Evolutionary conservation across 2,888 invertebrate species (phyloP), one percentile per base, ranked within the genome.

Genomic region (Spodoptera littoralis): DNA sequence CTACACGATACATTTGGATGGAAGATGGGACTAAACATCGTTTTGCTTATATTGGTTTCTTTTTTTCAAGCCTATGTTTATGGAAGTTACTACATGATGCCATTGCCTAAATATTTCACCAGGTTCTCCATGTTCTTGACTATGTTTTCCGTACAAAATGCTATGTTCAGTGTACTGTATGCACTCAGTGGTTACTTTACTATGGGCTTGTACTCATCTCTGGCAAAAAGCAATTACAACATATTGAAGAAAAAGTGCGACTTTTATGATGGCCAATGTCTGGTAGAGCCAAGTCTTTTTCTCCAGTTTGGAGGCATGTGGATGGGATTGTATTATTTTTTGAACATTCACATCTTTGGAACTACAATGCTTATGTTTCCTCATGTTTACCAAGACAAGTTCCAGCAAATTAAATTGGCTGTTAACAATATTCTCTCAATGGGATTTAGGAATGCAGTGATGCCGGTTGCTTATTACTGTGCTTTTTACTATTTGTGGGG

Each of bases 21-120:
- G 82, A 95, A 96, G 84, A 97, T 97, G 88, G 96, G 96, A 91
- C 85, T 96, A 0, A 96, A 96, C 76, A 95, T 97, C 50, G 88
- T 96, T 30, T 95, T 97, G 0, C 95, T 97, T 18, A 92, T 95
- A 11, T 84, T 94, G 30, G 95, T 97, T 1, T 96, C 97, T 11
- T 95, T 96, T 66, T 93, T 96, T 6, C 97, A 97, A 90, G 96
- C 97, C n/a, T 92, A 97, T 46, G 94, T 97, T 43, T 96, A 96
- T 81, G 96, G 96, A 50, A 97, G 96, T 82, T 96, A 96, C 73
- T 97, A 97, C 77, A 93, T 97, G 27, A 91, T 95, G 22, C 95
- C 95, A 53, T 90, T 95, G 44, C 93, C 95, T 0, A 97, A 96
- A 79, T 95, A 95, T 69, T 95, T 96, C 45, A 97, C 96, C 12